Evolutionary conservation across 2,797 vertebrate species (phyloP).

Genomic region (Darevskia mixta): DNA sequence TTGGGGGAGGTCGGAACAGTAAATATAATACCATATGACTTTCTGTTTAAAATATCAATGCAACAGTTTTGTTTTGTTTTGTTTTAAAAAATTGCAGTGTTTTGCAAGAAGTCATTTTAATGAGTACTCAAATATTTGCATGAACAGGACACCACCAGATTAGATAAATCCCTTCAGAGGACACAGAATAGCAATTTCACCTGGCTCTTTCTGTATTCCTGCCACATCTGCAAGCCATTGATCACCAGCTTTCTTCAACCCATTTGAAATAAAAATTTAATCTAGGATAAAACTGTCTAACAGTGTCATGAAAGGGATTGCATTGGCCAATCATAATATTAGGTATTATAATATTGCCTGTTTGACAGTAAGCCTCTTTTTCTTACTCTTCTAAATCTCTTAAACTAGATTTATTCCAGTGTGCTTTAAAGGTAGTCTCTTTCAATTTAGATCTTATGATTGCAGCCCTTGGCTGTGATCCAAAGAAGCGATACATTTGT

Average conservation of each 20-base stretch:
- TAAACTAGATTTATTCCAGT: conserved; percentile 47
- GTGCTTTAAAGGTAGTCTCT: conserved; percentile 55
- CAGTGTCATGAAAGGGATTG: conserved; percentile 48
- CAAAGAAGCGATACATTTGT: conserved; percentile 4
- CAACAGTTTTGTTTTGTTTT: background rate
- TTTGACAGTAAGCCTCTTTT: conserved; percentile 56
- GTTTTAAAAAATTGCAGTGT: background rate
- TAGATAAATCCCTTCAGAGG: conserved; percentile 45
- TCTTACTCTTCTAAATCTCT: conserved; percentile 48
- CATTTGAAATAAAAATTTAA: conserved; percentile 64
- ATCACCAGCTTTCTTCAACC: conserved; percentile 59
- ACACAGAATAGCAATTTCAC: conserved; percentile 39
- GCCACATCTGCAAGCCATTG: conserved; percentile 39
- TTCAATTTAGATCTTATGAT: conserved; percentile 38
- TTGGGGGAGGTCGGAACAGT: background rate
- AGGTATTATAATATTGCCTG: conserved; percentile 45
- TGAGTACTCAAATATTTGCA: background rate
- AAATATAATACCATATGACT: background rate
- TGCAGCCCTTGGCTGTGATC: conserved; percentile 24
- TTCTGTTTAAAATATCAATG: background rate
- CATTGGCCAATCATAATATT: conserved; percentile 36
- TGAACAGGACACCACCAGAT: background rate
- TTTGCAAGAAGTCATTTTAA: background rate
- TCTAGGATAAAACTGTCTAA: conserved; percentile 61
- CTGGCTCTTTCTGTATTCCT: conserved; percentile 39